A percentile compares a stretch with the other conserved stretches of the same genome.
phyloP scores from a whole-genome alignment of 2,797 vertebrate species.

The Erithacus rubecula region DNA sequence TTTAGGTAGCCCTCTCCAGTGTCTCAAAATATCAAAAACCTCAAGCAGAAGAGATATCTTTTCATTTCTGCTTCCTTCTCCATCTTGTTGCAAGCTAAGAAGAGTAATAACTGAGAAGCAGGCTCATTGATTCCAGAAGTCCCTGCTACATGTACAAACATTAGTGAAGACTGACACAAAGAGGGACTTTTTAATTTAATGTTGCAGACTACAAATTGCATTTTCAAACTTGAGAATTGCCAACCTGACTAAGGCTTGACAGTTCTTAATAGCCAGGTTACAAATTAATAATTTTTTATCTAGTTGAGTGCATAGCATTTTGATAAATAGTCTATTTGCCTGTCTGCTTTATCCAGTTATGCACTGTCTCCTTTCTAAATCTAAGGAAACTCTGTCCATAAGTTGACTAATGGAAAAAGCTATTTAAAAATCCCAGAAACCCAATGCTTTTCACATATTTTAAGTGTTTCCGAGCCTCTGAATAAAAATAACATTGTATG shows the following conservation, averaged over 20 bases:
- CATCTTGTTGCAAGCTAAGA: not conserved
- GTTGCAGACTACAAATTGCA: conserved; percentile 26
- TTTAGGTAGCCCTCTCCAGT: not conserved
- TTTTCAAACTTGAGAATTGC: conserved; percentile 31
- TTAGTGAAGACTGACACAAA: conserved; percentile 25
- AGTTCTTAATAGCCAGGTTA: conserved; percentile 24
- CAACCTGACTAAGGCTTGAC: conserved; percentile 29
- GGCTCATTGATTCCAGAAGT: not conserved
- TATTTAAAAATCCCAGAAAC: not conserved
- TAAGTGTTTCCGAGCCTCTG: not conserved
- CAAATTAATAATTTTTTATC: conserved; percentile 58
- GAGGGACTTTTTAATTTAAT: conserved; percentile 24
- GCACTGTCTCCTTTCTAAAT: not conserved
- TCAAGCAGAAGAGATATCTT: not conserved
- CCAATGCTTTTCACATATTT: not conserved
- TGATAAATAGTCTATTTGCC: conserved; percentile 38
- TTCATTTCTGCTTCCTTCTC: not conserved
- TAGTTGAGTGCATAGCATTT: conserved; percentile 20
- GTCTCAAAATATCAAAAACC: not conserved
- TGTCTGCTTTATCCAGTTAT: conserved; percentile 6
- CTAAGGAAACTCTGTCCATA: not conserved
- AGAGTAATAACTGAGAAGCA: not conserved
- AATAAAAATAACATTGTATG: not conserved
- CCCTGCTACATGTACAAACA: not conserved
- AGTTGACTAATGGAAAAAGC: not conserved